Conservation (phyloP, 2,113 vertebrate species). For the Muntiacus muntjak region DNA sequence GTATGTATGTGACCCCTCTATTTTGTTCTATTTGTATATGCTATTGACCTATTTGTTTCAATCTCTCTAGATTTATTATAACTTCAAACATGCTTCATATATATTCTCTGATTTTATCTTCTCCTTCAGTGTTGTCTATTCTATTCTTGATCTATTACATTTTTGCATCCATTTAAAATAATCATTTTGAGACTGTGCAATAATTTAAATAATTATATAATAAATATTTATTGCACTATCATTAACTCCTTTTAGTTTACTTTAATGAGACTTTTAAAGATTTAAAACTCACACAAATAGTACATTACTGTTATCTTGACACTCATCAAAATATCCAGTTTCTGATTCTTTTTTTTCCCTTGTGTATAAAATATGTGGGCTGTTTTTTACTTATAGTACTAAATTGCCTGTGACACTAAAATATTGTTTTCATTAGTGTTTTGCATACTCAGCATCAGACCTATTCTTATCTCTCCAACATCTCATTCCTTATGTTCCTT, state of each 20-base stretch:
- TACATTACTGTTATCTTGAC: conserved; percentile 35
- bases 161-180: background rate
- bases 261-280: background rate
- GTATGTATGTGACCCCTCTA: background rate
- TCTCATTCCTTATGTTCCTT: background rate
- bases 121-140: background rate
- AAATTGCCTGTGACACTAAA: conserved; percentile 13
- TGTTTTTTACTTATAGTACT: background rate
- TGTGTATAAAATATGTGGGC: background rate
- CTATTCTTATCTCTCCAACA: background rate
- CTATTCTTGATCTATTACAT: background rate
- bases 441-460: background rate
- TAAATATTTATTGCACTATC: background rate
- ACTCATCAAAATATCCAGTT: conserved; percentile 33
- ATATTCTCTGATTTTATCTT: background rate
- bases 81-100: background rate
- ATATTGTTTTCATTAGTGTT: background rate
- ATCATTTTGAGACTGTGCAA: background rate
- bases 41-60: background rate
- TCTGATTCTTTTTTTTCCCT: conserved; percentile 21
- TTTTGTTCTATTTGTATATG: background rate
- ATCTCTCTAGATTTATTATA: background rate
- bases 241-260: background rate
- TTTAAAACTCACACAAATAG: conserved; percentile 13
- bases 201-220: background rate